These are phyloP conservation scores for Vombatus ursinus DNA, from an alignment of 2,113 vertebrate species.

Conservation along the genomic window DNA sequence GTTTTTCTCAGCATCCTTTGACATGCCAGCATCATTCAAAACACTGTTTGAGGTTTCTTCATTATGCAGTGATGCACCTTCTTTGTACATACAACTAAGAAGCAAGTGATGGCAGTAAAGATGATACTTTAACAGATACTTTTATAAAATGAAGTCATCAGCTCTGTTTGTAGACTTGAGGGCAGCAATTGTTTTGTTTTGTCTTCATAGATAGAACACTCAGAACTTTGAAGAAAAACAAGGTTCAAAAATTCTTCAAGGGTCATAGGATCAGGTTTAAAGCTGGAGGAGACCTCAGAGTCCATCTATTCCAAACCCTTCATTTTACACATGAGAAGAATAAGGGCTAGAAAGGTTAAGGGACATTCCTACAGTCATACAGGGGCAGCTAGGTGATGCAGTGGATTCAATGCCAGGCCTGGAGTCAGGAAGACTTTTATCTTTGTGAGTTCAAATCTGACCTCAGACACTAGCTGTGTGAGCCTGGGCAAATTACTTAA, in stretches of 20 bases:
- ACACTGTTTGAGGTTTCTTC: background rate
- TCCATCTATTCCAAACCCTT: background rate
- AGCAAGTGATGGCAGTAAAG: background rate
- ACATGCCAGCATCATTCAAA: background rate
- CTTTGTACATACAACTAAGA: background rate
- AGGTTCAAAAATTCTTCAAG: background rate
- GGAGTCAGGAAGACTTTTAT: background rate
- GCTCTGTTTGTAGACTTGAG: background rate
- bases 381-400: background rate
- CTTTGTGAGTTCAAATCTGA: background rate
- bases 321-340: background rate
- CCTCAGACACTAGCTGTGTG: background rate
- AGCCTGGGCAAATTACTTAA: background rate
- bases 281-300: background rate
- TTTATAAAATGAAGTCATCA: background rate
- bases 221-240: background rate
- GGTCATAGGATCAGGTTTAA: background rate
- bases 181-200: background rate
- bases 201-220: background rate
- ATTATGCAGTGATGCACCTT: background rate
- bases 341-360: background rate
- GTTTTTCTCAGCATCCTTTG: background rate
- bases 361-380: background rate
- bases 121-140: background rate
- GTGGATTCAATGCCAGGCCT: background rate